Evolutionary conservation across 2,797 vertebrate genomes (phyloP), one percentile per base, ranked within the genome.

Genomic region (Lacerta viridis): DNA sequence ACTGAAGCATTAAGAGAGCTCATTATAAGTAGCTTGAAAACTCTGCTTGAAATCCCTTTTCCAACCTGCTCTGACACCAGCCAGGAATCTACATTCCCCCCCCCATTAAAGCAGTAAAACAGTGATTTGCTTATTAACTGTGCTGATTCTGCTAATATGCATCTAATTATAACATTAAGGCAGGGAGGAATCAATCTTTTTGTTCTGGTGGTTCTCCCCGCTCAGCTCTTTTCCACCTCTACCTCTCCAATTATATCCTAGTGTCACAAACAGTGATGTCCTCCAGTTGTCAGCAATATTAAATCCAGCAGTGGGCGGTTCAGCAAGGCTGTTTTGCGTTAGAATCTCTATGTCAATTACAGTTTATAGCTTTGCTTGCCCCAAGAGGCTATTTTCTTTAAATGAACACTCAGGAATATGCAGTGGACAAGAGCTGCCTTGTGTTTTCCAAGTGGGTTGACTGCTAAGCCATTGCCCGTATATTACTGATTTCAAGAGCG

Each of bases 271-370:
- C 27, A 84, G 39, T 8, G 1, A 50, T 80, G 72, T 41, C 61
- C 72, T 77, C 43, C 18, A 20, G 83, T 90, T 93, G 69, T 82
- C 80, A 90, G 80, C 68, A 80, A 1, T 59, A n/a, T 75, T 91
- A 75, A 1, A 91, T 69, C 77, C 59, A 69, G 87, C 83, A 23
- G 74, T 36, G 55, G 80, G 75, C 71, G 29, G 81, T 23, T 83
- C 77, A 83, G 74, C 71, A 36, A 39, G 27, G 61, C 64, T 71
- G 1, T 59, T 90, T 84, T 17, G 3, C 27, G 3, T 29, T 55
- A 80, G 20, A 43, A 90, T 84, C 55, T 3, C 87, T 84, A 83
- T 87, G 55, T 1, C 88, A 77, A 7, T 88, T 80, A 66, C 69
- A 81, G 20, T 20, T 89, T 78, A 33, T 15, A 77, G 71, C 36